Conservation (phyloP, 2,888 invertebrate species). For the Phyllotreta cruciferae region DNA sequence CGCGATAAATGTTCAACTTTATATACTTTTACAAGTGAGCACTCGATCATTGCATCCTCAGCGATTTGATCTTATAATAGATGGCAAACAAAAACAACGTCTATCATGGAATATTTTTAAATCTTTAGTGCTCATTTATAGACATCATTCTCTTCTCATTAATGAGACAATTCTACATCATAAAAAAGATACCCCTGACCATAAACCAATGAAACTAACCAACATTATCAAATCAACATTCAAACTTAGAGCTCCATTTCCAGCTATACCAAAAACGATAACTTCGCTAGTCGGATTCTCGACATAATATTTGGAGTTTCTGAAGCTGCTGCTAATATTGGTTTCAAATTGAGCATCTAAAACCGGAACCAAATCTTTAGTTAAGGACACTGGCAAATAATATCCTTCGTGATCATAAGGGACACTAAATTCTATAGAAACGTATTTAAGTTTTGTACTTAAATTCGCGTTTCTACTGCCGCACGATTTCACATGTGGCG, state of each 20-base stretch:
- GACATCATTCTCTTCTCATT: no score
- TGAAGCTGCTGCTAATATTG: slow-evolving; percentile 25
- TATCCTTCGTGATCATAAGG: slow-evolving; percentile 30
- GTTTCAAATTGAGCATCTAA: slow-evolving; percentile 39
- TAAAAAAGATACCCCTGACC: no score
- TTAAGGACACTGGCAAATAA: slow-evolving; percentile 43
- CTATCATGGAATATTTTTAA: no score
- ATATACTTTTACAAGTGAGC: no score
- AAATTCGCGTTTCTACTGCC: slow-evolving; percentile 38
- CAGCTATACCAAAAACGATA: slow-evolving; percentile 41
- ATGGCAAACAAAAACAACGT: no score
- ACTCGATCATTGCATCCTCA: no score
- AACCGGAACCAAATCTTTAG: slow-evolving; percentile 39
- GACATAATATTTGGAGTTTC: neutral
- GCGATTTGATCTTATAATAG: no score
- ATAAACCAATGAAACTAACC: neutral
- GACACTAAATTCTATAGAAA: slow-evolving; percentile 39
- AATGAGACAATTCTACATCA: no score
- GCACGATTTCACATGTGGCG: slow-evolving; percentile 39
- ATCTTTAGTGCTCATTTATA: no score
- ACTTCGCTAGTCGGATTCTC: slow-evolving; percentile 34
- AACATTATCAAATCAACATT: slow-evolving; percentile 7
- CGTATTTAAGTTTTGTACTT: slow-evolving; percentile 39
- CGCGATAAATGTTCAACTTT: no score
- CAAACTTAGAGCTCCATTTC: slow-evolving; percentile 13